Evolutionary conservation across 2,888 invertebrate species (phyloP).

Genomic region (Andrena flavipes): DNA sequence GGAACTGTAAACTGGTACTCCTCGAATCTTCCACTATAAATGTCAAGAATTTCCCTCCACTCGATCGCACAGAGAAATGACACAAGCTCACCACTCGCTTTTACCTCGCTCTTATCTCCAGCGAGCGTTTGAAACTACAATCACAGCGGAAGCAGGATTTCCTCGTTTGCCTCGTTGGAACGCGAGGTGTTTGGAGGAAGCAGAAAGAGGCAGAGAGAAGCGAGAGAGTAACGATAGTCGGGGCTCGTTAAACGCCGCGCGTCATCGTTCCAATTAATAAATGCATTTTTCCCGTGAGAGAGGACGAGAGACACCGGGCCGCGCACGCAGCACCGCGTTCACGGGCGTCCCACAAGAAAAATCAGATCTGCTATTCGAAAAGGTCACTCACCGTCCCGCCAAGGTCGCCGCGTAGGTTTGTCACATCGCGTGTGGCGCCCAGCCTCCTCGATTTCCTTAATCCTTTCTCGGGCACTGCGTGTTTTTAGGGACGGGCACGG

Average conservation of each 20-base stretch:
- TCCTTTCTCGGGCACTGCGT: conserved; percentile 16
- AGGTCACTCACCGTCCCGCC: conserved; percentile 81
- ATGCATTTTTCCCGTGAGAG: conserved; percentile 79
- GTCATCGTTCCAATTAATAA: conserved; percentile 60
- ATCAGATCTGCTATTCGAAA: conserved; percentile 60
- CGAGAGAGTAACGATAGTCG: not conserved
- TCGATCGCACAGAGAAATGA: no score
- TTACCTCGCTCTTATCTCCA: not conserved
- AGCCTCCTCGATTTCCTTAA: conserved; percentile 22
- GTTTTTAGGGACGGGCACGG: not conserved
- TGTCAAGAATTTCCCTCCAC: no score
- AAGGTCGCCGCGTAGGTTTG: conserved; percentile 71
- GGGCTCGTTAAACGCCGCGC: conserved; percentile 46
- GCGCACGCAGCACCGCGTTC: not conserved
- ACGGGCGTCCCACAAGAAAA: conserved; percentile 25
- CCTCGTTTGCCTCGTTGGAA: not conserved
- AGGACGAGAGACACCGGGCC: conserved; percentile 37
- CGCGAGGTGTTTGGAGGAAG: not conserved
- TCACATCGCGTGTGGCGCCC: conserved; percentile 54
- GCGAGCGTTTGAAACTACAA: not conserved
- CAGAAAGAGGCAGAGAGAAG: not conserved
- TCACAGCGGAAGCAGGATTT: not conserved
- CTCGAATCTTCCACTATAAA: no score
- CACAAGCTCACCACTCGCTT: no score
- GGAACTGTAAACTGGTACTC: no score